These are phyloP conservation scores for Oryctolagus cuniculus DNA, from an alignment of 2,113 vertebrate genomes.

Conservation along the genomic window mOryCun1.1 NC_091443.1:43086501-43087000, in stretches of 20 bases:
- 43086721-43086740: slow-evolving; percentile 12
- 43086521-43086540: neutral
- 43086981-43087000: neutral
- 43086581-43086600: neutral
- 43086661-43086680: neutral
- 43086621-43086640: neutral
- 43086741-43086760: neutral
- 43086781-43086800: slow-evolving; percentile 16
- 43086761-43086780: slow-evolving; percentile 51
- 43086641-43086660: neutral
- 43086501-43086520: neutral
- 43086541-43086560: neutral
- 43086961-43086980: neutral
- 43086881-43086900: neutral
- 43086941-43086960: neutral
- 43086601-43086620: neutral
- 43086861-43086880: neutral
- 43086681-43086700: neutral
- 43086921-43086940: neutral
- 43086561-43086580: neutral
- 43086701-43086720: neutral
- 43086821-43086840: neutral
- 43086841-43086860: neutral
- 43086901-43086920: neutral
- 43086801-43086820: neutral